These are phyloP conservation scores for Xiphophorus hellerii DNA, from an alignment of 2,113 vertebrate genomes.

Conservation along the genomic window DNA sequence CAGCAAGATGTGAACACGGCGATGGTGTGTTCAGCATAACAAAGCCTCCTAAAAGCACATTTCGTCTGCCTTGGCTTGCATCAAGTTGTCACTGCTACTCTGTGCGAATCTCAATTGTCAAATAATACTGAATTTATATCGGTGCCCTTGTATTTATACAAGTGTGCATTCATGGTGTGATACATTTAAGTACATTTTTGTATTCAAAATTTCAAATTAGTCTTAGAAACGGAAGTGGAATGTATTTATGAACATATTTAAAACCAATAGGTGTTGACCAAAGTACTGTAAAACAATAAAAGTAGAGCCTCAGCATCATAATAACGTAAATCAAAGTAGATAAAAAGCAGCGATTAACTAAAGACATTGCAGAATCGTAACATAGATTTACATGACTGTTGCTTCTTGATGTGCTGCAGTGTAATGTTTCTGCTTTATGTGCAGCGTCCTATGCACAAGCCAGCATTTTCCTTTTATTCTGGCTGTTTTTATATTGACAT, in stretches of 20 bases:
- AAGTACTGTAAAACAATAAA: too few species aligned
- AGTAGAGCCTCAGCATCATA: too few species aligned
- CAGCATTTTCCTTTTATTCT: too few species aligned
- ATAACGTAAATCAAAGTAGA: not conserved
- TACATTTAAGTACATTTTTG: not conserved
- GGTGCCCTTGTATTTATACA: not conserved
- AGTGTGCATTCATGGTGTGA: not conserved
- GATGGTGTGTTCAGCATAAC: constrained; percentile 7
- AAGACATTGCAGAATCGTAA: not conserved
- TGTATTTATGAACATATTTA: not conserved
- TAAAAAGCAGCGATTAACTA: not conserved
- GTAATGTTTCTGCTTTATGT: not conserved
- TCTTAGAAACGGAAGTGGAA: not conserved
- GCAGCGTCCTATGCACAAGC: too few species aligned
- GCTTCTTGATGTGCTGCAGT: not conserved
- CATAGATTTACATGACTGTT: not conserved
- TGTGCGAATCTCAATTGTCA: not conserved
- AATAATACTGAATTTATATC: not conserved
- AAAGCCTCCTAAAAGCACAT: not conserved
- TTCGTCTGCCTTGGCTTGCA: not conserved
- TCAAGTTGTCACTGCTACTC: not conserved
- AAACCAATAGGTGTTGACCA: too few species aligned
- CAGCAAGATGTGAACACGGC: constrained; percentile 16
- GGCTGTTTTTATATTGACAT: too few species aligned
- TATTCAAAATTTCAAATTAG: not conserved